These are phyloP conservation scores for Varanus salvator DNA, from an alignment of 2,113 vertebrate species.

Conservation along the genomic window DNA sequence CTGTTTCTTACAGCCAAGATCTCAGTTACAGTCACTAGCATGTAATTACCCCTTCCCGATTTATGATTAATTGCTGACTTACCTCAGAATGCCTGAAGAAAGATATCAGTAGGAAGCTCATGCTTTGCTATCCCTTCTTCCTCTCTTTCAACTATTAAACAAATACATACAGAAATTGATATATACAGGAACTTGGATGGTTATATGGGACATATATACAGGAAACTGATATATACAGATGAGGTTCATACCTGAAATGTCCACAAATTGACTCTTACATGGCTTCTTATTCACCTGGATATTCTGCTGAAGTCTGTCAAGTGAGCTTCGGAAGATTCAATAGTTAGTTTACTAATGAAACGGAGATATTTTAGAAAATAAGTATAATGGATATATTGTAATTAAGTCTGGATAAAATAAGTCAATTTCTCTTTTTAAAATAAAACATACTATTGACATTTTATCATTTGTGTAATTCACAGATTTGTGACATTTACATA, in stretches of 20 bases:
- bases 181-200: background rate
- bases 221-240: background rate
- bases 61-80: background rate
- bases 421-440: background rate
- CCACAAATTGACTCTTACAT: background rate
- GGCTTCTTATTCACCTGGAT: background rate
- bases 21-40: background rate
- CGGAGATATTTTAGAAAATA: background rate
- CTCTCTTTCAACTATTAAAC: background rate
- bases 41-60: background rate
- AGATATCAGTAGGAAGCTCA: background rate
- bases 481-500: background rate
- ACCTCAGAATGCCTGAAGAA: background rate
- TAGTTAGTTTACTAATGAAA: background rate
- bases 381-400: background rate
- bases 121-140: background rate
- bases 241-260: background rate
- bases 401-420: background rate
- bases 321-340: background rate
- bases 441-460: background rate
- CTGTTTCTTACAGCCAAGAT: background rate
- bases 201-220: background rate
- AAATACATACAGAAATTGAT: background rate
- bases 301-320: background rate
- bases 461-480: background rate